Evolutionary conservation across 2,797 vertebrate species (phyloP).

Genomic region (Bradypus variegatus): DNA sequence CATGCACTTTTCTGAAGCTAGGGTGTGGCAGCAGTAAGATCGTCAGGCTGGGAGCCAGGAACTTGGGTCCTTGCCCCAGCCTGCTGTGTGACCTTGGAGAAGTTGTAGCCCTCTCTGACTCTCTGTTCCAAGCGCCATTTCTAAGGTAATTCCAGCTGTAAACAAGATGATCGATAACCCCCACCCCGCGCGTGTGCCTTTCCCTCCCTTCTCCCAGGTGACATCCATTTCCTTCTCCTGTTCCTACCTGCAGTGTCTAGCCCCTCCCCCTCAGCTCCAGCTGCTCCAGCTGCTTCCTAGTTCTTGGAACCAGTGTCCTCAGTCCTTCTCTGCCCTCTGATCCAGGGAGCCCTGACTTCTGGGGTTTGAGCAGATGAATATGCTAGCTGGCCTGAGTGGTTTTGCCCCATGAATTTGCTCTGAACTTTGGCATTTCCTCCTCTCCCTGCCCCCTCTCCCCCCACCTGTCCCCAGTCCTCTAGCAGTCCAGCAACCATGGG

Average conservation of each 20-base stretch:
- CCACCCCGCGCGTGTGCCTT: too few relatives aligned
- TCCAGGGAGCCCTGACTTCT: slow-evolving; percentile 19
- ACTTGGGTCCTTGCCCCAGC: not conserved
- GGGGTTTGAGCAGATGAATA: not conserved
- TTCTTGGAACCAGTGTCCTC: not conserved
- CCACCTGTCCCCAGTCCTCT: not conserved
- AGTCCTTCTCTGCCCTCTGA: not conserved
- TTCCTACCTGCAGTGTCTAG: not conserved
- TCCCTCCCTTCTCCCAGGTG: not conserved
- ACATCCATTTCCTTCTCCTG: slow-evolving; percentile 19
- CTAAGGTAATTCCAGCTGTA: not conserved
- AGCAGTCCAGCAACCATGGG: not conserved
- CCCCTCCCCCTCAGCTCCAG: not conserved
- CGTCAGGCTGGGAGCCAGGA: not conserved
- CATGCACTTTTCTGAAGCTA: not conserved
- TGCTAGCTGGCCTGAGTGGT: not conserved
- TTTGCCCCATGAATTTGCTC: slow-evolving; percentile 25
- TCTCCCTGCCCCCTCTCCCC: not conserved
- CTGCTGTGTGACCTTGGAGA: not conserved
- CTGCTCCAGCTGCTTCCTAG: not conserved
- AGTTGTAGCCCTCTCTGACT: not conserved
- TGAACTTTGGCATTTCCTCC: not conserved
- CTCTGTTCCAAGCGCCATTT: not conserved
- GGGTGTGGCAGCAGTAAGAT: not conserved
- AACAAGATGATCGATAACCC: not conserved